Conservation (phyloP, 2,797 vertebrate genomes). For the Myoxocephalus aenaeus region DNA sequence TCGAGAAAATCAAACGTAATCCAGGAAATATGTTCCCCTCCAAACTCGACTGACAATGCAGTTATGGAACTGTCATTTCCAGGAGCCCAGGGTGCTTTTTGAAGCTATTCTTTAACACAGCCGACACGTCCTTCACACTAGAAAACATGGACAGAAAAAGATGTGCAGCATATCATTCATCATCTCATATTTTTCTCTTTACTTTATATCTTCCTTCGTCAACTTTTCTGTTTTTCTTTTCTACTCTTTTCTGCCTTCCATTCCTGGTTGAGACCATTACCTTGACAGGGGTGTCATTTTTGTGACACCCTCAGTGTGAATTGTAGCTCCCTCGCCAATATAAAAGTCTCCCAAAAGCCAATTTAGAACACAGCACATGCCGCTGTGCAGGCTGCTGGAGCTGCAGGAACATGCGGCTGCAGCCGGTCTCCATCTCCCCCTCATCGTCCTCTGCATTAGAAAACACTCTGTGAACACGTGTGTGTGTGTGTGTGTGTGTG, state of each 20-base stretch:
- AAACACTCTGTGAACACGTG: neutral
- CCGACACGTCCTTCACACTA: neutral
- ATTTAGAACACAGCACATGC: neutral
- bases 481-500: too few species aligned
- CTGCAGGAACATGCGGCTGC: neutral
- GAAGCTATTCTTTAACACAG: neutral
- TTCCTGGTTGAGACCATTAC: neutral
- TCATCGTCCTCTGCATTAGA: neutral
- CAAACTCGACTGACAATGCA: neutral
- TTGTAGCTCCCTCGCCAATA: neutral
- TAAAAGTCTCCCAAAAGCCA: neutral
- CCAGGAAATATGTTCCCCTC: neutral
- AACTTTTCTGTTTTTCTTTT: constrained; percentile 5
- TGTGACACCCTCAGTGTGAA: neutral
- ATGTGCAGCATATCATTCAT: neutral
- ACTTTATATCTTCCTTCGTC: neutral
- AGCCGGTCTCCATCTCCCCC: too few species aligned
- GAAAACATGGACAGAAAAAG: neutral
- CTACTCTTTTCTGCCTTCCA: neutral
- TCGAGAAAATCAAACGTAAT: neutral
- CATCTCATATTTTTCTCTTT: neutral
- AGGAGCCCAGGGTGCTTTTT: neutral
- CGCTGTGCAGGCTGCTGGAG: neutral
- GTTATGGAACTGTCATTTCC: neutral
- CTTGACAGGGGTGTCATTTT: neutral